Percentiles rank a stretch among this genome's conserved stretches.
Conservation (phyloP, 2,797 vertebrate genomes). For the Parauchenoglanis punctatus region DNA sequence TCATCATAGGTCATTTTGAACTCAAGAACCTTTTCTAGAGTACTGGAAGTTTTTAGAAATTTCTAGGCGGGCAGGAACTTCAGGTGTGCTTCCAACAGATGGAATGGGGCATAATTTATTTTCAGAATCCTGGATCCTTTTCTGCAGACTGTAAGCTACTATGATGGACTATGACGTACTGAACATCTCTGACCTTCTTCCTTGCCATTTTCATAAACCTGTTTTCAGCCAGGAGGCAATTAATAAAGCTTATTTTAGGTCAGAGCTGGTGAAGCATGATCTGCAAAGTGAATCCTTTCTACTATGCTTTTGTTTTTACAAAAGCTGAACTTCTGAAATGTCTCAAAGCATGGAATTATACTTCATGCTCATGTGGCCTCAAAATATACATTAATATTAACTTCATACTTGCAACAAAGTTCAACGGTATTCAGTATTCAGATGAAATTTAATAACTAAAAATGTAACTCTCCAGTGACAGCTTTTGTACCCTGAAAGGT, state of each 20-base stretch:
- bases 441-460: not conserved
- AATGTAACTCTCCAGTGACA: not conserved
- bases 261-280: not conserved
- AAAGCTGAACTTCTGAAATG: not conserved
- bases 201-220: not conserved
- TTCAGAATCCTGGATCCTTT: not conserved
- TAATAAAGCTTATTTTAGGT: not conserved
- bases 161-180: not conserved
- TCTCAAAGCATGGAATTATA: not conserved
- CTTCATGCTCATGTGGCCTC: not conserved
- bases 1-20: not conserved
- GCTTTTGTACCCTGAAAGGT: not conserved
- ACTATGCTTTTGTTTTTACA: not conserved
- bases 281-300: not conserved
- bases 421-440: not conserved
- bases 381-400: not conserved
- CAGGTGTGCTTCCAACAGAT: not conserved
- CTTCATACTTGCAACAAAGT: not conserved
- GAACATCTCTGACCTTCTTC: not conserved
- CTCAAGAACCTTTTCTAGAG: not conserved
- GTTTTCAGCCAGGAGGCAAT: not conserved
- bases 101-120: not conserved
- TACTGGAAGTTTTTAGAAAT: not conserved
- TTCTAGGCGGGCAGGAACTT: not conserved
- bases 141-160: not conserved